A percentile compares a stretch with the other conserved stretches of the same genome.
Conservation (phyloP, 2,888 invertebrate species). For the Noctua comes region DNA sequence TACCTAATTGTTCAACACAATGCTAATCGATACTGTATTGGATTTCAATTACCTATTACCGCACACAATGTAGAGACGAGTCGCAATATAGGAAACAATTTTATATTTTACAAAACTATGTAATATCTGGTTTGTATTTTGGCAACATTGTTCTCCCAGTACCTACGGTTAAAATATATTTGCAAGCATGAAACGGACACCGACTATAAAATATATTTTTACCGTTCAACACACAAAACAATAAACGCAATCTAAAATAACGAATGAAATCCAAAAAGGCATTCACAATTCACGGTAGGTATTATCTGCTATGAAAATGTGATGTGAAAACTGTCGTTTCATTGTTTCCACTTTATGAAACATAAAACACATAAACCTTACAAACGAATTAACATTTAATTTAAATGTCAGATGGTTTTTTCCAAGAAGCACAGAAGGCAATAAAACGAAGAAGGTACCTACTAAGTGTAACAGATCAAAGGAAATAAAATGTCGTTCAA, state of each 20-base stretch:
- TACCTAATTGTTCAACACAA: slow-evolving; percentile 3
- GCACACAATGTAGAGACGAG: background rate
- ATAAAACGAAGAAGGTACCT: slow-evolving; percentile 63
- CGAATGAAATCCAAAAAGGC: slow-evolving; percentile 38
- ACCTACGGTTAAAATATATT: slow-evolving; percentile 16
- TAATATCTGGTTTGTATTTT: slow-evolving; percentile 14
- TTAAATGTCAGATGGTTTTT: slow-evolving; percentile 50
- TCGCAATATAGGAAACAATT: background rate
- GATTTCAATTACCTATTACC: slow-evolving; percentile 26
- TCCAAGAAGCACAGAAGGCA: slow-evolving; percentile 61
- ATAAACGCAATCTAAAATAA: slow-evolving; percentile 43
- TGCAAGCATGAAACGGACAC: slow-evolving; percentile 27
- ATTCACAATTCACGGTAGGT: slow-evolving; percentile 41
- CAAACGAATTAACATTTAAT: slow-evolving; percentile 58
- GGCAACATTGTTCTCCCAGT: slow-evolving; percentile 15
- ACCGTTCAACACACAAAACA: slow-evolving; percentile 30
- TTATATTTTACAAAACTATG: background rate
- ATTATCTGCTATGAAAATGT: slow-evolving; percentile 37
- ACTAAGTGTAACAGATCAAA: slow-evolving; percentile 71
- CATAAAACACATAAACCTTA: slow-evolving; percentile 32
- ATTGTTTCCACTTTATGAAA: slow-evolving; percentile 53
- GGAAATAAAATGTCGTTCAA: slow-evolving; percentile 70
- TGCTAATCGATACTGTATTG: slow-evolving; percentile 12
- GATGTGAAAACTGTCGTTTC: slow-evolving; percentile 42
- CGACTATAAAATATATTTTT: slow-evolving; percentile 40